Base-by-base conservation (phyloP, 2,113 vertebrate genomes). In the Sprattus sprattus region DNA sequence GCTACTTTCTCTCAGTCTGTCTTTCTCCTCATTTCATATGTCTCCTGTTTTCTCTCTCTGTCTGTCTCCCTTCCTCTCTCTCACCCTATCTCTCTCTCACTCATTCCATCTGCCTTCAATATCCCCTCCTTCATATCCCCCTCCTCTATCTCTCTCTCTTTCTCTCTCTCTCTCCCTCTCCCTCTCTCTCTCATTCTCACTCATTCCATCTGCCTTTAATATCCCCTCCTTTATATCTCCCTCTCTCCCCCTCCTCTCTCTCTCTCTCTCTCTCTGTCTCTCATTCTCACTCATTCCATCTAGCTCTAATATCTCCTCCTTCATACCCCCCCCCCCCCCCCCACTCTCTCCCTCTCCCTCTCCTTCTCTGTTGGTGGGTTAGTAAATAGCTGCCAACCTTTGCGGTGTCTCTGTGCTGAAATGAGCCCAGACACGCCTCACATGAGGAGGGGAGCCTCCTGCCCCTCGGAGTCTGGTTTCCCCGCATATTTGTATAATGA, bases 301-400 rank as follows among this genome's bases (percentile, higher is more conserved):
- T 1, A 15, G 20, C 64, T 45, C 3, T 20, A 25, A 15, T 45
- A 4, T 45, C 45, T 10, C 49, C 18, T 10, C 13, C 15, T 18
- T 50, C 45, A 18, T 28, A 50, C 81, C 11, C 45, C 57, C 46
- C 32, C 71, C 82, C 44, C 25, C 80, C 13, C 46, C 80, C 83
- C 20, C 3, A 45, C 4, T 80, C 81, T 22, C 81, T 52, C 82
- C 57, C 45, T 84, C 52, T 28, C 78, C 47, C 75, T 44, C 81
- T 75, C 52, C n/a, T 57, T 84, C 44, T 44, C 82, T 52, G 39
- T 45, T 39, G 71, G 25, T 32, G 71, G 87, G 83, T 84, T 84
- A 87, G 87, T 89, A 75, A 86, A 86, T 85, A 83, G 82, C 85
- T 85, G 91, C 84, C 90, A 91, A 87, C 84, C 88, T 25, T 39